Conservation (phyloP, 2,888 invertebrate genomes). For the Cataglyphis altisquamis region DNA sequence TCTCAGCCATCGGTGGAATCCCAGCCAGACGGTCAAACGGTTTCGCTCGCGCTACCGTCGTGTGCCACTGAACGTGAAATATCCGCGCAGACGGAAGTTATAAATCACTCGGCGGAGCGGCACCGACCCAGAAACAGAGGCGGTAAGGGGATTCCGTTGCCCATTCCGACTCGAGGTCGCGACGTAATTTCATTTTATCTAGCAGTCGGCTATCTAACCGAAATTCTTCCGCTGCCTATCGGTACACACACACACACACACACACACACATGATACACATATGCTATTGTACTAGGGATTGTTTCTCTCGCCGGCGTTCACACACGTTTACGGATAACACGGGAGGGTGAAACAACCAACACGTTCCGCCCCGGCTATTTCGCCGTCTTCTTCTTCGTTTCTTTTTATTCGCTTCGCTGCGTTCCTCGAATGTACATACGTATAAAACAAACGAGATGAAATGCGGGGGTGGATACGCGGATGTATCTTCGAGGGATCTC, state of each 20-base stretch:
- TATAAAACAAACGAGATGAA: constrained; percentile 21
- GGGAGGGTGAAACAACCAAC: constrained; percentile 42
- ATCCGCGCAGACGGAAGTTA: constrained; percentile 76
- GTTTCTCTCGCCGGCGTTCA: background rate
- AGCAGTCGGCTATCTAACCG: constrained; percentile 68
- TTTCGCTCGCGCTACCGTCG: constrained; percentile 56
- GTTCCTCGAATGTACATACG: constrained; percentile 10
- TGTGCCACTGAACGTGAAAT: constrained; percentile 71
- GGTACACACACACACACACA: constrained; percentile 13
- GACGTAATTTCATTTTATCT: constrained; percentile 79
- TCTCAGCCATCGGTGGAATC: constrained; percentile 53
- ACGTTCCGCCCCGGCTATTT: constrained; percentile 50
- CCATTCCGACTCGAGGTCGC: constrained; percentile 66
- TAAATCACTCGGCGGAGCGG: constrained; percentile 76
- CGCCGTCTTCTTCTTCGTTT: constrained; percentile 23
- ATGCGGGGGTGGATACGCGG: constrained; percentile 28
- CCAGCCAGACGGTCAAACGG: constrained; percentile 70
- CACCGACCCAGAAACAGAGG: constrained; percentile 77
- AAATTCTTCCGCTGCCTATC: constrained; percentile 68
- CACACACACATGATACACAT: background rate
- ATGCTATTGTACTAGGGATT: background rate
- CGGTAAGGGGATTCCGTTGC: constrained; percentile 66
- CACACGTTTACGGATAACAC: constrained; percentile 2
- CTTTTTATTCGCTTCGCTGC: constrained; percentile 33
- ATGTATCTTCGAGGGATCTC: background rate